A percentile compares a stretch with the other conserved stretches of the same genome.
phyloP scores from a whole-genome alignment of 2,797 vertebrate genomes.

The Emys orbicularis region DNA sequence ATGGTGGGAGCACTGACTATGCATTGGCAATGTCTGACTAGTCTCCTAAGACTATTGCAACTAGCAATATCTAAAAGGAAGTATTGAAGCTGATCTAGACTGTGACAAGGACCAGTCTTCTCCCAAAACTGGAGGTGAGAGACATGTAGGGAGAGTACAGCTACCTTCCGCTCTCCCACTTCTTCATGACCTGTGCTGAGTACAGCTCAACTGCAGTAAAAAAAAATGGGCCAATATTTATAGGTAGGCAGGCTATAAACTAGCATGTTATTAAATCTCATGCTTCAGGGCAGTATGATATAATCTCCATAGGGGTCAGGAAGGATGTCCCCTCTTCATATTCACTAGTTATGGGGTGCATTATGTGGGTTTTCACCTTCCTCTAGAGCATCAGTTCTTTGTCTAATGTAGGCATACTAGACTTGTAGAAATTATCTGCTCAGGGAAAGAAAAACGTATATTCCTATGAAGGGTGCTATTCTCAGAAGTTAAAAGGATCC shows the following conservation, averaged over 20 bases:
- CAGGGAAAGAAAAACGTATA: neutral
- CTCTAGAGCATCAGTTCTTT: too few relatives aligned
- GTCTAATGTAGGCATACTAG: neutral
- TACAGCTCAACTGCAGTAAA: neutral
- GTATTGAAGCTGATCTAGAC: neutral
- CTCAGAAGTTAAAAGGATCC: neutral
- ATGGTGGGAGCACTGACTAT: neutral
- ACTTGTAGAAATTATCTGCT: neutral
- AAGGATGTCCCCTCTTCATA: neutral
- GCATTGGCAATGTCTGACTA: neutral
- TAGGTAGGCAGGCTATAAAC: neutral
- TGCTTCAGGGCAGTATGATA: neutral
- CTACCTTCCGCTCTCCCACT: neutral
- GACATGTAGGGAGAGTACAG: neutral
- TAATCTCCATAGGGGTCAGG: neutral
- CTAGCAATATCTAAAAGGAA: neutral
- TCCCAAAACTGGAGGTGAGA: neutral
- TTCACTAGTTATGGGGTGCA: neutral
- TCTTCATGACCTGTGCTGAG: neutral
- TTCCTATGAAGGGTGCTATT: neutral
- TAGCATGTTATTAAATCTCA: neutral
- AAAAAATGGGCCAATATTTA: neutral
- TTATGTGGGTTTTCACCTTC: neutral
- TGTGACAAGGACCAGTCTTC: neutral
- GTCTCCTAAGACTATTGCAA: neutral